Evolutionary conservation across 2,888 invertebrate genomes (phyloP).

Genomic region (Lasioglossum marginatum): DNA sequence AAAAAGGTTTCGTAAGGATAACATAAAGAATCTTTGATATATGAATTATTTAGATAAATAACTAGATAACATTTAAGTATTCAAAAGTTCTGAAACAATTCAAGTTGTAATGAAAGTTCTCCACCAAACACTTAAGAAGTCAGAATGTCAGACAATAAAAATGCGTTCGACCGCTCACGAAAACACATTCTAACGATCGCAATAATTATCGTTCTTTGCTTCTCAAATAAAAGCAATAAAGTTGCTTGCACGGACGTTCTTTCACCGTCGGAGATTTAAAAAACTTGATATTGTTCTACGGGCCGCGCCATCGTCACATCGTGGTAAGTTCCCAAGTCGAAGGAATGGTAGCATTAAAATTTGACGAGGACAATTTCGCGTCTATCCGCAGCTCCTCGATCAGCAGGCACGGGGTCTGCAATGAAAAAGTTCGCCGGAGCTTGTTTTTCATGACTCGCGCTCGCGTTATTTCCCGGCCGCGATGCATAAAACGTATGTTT

Average conservation of each 20-base stretch:
- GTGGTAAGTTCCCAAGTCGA: conserved; percentile 4
- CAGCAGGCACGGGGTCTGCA: conserved; percentile 14
- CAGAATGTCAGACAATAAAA: background rate
- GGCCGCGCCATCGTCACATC: conserved; percentile 1
- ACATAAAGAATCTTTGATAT: too few relatives aligned
- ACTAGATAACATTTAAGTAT: background rate
- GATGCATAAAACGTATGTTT: conserved; percentile 47
- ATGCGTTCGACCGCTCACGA: background rate
- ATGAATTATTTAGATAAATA: too few relatives aligned
- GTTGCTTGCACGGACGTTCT: background rate
- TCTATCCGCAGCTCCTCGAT: conserved; percentile 14
- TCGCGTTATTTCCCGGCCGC: conserved; percentile 7
- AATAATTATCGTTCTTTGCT: background rate
- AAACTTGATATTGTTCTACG: conserved; percentile 11
- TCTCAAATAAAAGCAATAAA: background rate
- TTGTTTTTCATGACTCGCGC: conserved; percentile 1
- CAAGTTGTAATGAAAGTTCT: background rate
- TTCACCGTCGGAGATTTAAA: background rate
- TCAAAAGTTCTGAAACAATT: background rate
- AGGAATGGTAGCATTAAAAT: conserved; percentile 31
- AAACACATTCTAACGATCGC: background rate
- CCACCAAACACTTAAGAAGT: background rate
- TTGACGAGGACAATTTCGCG: conserved; percentile 28
- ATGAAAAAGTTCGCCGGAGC: conserved; percentile 38
- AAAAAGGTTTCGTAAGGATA: too few relatives aligned